A percentile compares a stretch with the other conserved stretches of the same genome.
Conservation (phyloP, 2,113 vertebrate genomes). For the Coryphaenoides rupestris region DNA sequence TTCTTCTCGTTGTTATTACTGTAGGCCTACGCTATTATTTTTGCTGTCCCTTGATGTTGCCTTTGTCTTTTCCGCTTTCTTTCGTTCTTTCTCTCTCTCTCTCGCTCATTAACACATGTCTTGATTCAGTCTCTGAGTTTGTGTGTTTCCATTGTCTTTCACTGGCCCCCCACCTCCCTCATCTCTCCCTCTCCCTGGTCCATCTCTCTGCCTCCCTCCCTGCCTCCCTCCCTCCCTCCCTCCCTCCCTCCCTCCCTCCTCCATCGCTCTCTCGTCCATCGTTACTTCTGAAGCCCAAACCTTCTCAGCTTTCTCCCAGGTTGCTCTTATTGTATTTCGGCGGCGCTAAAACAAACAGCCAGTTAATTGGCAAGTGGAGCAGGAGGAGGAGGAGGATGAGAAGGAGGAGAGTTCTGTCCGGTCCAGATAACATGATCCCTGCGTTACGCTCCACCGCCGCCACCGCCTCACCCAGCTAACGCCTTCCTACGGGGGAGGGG, state of each 20-base stretch:
- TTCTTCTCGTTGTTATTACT: not conserved
- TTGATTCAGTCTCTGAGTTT: not conserved
- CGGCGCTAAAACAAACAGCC: slow-evolving; percentile 48
- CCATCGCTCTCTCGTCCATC: not conserved
- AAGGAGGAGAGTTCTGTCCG: slow-evolving; percentile 36
- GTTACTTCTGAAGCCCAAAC: slow-evolving; percentile 1
- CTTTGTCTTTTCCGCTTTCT: not conserved
- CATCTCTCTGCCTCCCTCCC: not conserved
- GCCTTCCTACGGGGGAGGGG: too few relatives aligned
- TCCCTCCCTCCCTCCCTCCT: not conserved
- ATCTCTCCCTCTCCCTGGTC: not conserved
- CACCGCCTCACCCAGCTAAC: too few relatives aligned
- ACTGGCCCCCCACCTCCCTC: not conserved
- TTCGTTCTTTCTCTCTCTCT: not conserved
- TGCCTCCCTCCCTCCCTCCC: not conserved
- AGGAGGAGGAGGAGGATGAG: slow-evolving; percentile 32
- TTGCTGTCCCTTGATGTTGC: not conserved
- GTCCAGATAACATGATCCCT: slow-evolving; percentile 57
- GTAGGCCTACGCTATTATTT: not conserved
- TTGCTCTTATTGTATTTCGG: slow-evolving; percentile 8
- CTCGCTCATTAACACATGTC: not conserved
- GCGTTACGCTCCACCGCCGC: slow-evolving; percentile 38
- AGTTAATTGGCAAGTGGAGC: slow-evolving; percentile 52
- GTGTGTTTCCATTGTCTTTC: not conserved
- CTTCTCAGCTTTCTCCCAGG: not conserved